Conservation (phyloP, 2,113 vertebrate genomes). For the Strix aluco region DNA sequence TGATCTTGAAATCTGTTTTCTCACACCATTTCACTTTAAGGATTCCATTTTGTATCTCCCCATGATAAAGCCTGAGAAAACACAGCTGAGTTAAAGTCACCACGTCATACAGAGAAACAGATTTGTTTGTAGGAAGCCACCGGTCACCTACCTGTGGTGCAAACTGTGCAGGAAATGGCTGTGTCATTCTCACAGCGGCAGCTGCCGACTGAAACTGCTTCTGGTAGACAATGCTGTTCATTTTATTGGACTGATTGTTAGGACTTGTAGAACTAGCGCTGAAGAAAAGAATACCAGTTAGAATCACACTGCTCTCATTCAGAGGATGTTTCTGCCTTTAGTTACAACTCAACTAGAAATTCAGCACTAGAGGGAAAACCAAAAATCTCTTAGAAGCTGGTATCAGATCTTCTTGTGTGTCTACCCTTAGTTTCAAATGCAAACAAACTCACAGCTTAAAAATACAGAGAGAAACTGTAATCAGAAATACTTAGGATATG, state of each 20-base stretch:
- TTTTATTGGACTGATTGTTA: slow-evolving; percentile 95
- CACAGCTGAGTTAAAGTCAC: not conserved
- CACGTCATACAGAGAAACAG: not conserved
- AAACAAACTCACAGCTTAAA: not conserved
- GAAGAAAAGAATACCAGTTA: slow-evolving; percentile 50
- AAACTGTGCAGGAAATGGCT: slow-evolving; percentile 92
- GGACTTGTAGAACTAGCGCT: slow-evolving; percentile 97
- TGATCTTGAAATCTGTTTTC: not conserved
- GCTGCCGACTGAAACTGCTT: slow-evolving; percentile 92
- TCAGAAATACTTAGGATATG: not conserved
- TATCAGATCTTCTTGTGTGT: not conserved
- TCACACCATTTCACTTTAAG: not conserved
- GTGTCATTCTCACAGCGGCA: slow-evolving; percentile 89
- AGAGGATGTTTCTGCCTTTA: not conserved
- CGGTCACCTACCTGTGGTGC: slow-evolving; percentile 89
- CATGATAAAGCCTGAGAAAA: not conserved
- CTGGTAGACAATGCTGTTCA: slow-evolving; percentile 97
- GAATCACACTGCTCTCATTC: not conserved
- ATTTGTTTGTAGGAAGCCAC: not conserved
- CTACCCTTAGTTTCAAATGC: not conserved
- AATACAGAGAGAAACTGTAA: not conserved
- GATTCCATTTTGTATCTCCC: not conserved
- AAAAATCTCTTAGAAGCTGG: not conserved
- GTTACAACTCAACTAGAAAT: not conserved
- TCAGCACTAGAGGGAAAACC: not conserved